Evolutionary conservation across 2,113 vertebrate genomes (phyloP).

Genomic region (Caloenas nicobarica): DNA sequence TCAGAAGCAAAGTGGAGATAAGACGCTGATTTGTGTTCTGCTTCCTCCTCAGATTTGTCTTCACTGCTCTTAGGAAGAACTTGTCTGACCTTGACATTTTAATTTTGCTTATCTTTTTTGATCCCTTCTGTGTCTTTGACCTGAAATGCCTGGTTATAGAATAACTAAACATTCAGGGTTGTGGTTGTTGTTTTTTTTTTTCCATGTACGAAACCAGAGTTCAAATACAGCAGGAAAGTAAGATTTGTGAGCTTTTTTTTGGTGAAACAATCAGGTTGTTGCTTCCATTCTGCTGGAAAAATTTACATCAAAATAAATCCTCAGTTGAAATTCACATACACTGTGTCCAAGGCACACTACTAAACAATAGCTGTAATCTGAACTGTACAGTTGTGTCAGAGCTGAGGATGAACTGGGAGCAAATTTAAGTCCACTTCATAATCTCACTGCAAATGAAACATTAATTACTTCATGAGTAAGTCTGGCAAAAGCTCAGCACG

Average conservation of each 20-base stretch:
- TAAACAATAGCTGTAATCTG: background rate
- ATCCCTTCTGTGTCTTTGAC: conserved; percentile 72
- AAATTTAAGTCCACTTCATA: background rate
- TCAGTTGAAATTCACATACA: background rate
- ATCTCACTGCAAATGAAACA: background rate
- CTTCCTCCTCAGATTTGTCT: background rate
- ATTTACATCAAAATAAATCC: background rate
- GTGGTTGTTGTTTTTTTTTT: background rate
- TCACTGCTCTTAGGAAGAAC: conserved; percentile 13
- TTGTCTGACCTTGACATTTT: conserved; percentile 28
- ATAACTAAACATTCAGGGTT: conserved; percentile 64
- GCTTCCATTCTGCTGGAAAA: background rate
- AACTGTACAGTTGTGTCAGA: background rate
- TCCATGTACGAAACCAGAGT: conserved; percentile 51
- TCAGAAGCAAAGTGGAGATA: conserved; percentile 8
- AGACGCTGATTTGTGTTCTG: background rate
- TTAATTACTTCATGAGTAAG: background rate
- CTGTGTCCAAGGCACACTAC: background rate
- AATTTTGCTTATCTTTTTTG: conserved; percentile 59
- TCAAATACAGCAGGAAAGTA: conserved; percentile 24
- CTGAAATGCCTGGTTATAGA: conserved; percentile 73
- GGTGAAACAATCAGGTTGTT: background rate
- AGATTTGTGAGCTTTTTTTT: background rate
- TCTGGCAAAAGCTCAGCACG: background rate
- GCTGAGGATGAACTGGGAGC: background rate